Percentiles rank a stretch among this genome's conserved stretches.
Conservation (phyloP, 2,113 vertebrate genomes). For the Conger conger region DNA sequence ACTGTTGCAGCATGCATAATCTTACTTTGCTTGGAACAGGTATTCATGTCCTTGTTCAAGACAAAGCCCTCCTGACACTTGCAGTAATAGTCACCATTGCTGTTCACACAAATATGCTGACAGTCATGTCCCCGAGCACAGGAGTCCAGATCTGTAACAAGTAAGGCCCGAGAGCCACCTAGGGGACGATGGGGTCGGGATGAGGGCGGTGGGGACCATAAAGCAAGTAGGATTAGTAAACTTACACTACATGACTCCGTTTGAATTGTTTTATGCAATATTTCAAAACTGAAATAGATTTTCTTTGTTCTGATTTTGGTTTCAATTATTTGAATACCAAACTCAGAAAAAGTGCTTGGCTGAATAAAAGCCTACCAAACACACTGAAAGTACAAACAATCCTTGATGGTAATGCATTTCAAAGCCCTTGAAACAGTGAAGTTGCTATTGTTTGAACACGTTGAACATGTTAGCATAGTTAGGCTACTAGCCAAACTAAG, state of each 20-base stretch:
- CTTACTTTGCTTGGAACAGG: conserved; percentile 67
- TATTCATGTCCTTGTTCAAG: conserved; percentile 77
- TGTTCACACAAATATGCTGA: conserved; percentile 76
- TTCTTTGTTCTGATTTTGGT: too few species aligned
- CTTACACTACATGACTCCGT: conserved; percentile 15
- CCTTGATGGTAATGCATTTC: not conserved
- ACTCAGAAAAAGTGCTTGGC: not conserved
- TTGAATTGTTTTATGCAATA: not conserved
- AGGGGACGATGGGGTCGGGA: conserved; percentile 27
- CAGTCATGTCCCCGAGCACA: conserved; percentile 75
- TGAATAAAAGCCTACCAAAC: not conserved
- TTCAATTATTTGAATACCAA: not conserved
- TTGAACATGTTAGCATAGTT: not conserved
- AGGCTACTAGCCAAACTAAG: too few species aligned
- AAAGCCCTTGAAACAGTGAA: not conserved
- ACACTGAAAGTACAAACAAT: not conserved
- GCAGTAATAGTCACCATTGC: conserved; percentile 68
- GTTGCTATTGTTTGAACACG: not conserved
- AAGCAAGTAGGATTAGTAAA: conserved; percentile 35
- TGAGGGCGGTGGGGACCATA: conserved; percentile 3
- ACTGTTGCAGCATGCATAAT: not conserved
- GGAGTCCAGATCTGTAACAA: conserved; percentile 68
- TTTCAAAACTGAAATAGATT: too few species aligned
- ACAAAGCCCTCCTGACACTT: conserved; percentile 73
- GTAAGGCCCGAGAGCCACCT: conserved; percentile 10